Conservation (phyloP, 2,113 vertebrate genomes). For the Protomyctophum bolini region DNA sequence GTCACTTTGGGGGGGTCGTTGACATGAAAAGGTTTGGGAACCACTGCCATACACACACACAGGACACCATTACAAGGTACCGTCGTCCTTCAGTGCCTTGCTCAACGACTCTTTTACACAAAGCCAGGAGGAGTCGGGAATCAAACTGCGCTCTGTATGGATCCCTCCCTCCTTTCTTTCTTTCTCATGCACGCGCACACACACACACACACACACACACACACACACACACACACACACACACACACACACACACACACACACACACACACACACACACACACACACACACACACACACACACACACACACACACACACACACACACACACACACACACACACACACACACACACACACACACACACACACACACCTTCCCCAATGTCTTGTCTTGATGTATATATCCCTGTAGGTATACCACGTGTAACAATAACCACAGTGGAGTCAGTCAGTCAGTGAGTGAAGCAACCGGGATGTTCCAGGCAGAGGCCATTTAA, state of each 20-base stretch:
- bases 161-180: slow-evolving; percentile 1
- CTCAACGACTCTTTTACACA: slow-evolving; percentile 27
- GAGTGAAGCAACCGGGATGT: slow-evolving; percentile 33
- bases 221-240: slow-evolving; percentile 8
- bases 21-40: too few species aligned
- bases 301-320: slow-evolving; percentile 24
- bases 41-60: slow-evolving; percentile 6
- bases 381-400: slow-evolving; percentile 45
- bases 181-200: too few species aligned
- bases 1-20: too few species aligned
- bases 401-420: slow-evolving; percentile 60
- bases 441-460: slow-evolving; percentile 51
- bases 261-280: too few species aligned
- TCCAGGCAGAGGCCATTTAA: slow-evolving; percentile 62
- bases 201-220: slow-evolving; percentile 21
- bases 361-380: slow-evolving; percentile 11
- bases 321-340: slow-evolving; percentile 9
- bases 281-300: slow-evolving; percentile 11
- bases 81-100: slow-evolving; percentile 18
- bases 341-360: slow-evolving; percentile 20
- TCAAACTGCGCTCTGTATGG: slow-evolving; percentile 48
- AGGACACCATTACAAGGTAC: slow-evolving; percentile 30
- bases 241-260: background rate
- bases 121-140: slow-evolving; percentile 1
- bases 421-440: slow-evolving; percentile 47